Evolutionary conservation across 2,888 invertebrate genomes (phyloP), one percentile per base, ranked within the genome.

Genomic region (Pollenia griseotomentosa): DNA sequence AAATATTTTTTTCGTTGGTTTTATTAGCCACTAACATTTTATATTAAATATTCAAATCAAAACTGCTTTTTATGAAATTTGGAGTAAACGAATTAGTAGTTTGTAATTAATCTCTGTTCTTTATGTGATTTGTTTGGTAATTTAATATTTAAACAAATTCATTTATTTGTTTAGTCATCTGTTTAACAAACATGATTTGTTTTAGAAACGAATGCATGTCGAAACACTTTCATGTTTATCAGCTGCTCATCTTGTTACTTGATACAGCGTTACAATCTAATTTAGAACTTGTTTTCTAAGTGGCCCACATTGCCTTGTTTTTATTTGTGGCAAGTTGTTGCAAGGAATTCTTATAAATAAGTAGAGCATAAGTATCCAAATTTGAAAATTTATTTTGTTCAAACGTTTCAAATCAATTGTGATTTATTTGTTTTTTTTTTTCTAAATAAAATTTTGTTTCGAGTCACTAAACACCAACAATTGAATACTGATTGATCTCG

Each of bases 1-100:
- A 61, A 23, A 61, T 11, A 4, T 55, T 44, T 11, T n/a, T 19
- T 16, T 16, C 59, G n/a, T 12, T 61, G 66, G 11, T 61, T 7
- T 55, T 57, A 57, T 73, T 33, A 33, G 33, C 59, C 14, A 70
- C 55, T 65, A 74, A n/a, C 48, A 48, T 65, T 71, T 61, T 71
- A 16, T 59, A 46, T 59, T 71, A 61, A 42, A 55, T 66, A 70
- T 59, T 61, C 66, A 78, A 53, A 75, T 65, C 53, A 75, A 63
- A 44, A 0, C 44, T 40, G 48, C 53, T 82, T 33, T 33, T 33
- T 63, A 19, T 73, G 48, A 14, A 87, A 84, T 78, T 59, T 63
- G n/a, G 81, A 84, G 57, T 63, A 77, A 77, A 66, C 59, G 63
- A 78, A 77, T 82, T 46, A 66, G 53, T 42, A 66, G 53, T 42